A percentile compares a stretch with the other conserved stretches of the same genome.
Conservation (phyloP, 2,113 vertebrate species). For the Petromus typicus region DNA sequence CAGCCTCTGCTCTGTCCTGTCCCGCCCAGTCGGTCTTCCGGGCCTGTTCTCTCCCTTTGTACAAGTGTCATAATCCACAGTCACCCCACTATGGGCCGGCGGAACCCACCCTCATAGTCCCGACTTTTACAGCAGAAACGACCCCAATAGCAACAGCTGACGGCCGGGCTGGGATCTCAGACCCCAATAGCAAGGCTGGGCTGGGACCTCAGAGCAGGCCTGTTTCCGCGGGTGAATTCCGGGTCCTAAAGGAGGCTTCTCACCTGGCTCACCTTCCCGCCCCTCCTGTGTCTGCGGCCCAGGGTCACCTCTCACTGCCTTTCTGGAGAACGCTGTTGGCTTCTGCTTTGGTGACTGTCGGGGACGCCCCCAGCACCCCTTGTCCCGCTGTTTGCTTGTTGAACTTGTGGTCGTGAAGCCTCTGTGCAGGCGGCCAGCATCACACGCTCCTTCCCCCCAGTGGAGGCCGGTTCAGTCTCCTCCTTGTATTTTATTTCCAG, state of each 20-base stretch:
- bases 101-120: background rate
- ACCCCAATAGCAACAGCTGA: background rate
- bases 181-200: too few relatives aligned
- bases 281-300: background rate
- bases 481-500: rapidly evolving
- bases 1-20: background rate
- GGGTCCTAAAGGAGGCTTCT: background rate
- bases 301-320: background rate
- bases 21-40: too few relatives aligned
- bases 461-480: rapidly evolving
- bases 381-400: background rate
- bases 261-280: background rate
- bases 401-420: background rate
- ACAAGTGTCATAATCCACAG: rapidly evolving
- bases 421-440: rapidly evolving
- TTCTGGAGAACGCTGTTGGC: background rate
- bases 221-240: background rate
- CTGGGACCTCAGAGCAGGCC: background rate
- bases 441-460: background rate
- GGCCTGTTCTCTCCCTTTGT: background rate
- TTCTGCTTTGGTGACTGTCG: background rate
- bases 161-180: too few relatives aligned
- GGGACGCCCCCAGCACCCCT: rapidly evolving
- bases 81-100: background rate
- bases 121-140: background rate